Percentiles rank a stretch among this genome's conserved stretches.
Evolutionary conservation across 1,140 invertebrate genomes (phyloP).

Genomic region (Brachystomella parvula): DNA sequence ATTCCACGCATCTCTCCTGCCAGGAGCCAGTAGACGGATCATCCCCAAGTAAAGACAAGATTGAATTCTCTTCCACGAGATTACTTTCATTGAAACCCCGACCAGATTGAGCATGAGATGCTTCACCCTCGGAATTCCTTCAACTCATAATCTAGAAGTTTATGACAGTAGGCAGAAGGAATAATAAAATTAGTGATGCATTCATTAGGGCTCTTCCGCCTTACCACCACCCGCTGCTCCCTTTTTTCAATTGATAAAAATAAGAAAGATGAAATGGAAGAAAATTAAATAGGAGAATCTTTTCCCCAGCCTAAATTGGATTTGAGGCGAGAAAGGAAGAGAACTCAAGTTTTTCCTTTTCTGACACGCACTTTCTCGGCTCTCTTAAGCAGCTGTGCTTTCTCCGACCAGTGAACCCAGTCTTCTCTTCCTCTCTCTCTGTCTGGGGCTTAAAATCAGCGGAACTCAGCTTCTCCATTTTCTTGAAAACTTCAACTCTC

Average conservation of each 20-base stretch:
- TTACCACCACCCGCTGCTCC: not conserved
- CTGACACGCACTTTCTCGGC: not conserved
- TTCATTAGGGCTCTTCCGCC: not conserved
- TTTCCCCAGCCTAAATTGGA: not conserved
- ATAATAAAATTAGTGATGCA: not conserved
- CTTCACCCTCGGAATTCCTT: too few species aligned
- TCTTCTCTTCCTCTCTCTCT: too few species aligned
- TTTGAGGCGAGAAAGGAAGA: not conserved
- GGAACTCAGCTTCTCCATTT: not conserved
- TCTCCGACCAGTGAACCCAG: not conserved
- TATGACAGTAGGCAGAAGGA: not conserved
- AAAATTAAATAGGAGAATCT: not conserved
- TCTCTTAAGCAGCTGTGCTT: not conserved
- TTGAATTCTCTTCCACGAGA: constrained; percentile 8
- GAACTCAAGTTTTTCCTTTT: not conserved
- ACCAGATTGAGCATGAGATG: not conserved
- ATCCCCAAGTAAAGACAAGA: not conserved
- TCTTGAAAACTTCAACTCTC: not conserved
- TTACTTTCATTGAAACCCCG: not conserved
- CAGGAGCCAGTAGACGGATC: constrained; percentile 37
- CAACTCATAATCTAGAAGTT: not conserved
- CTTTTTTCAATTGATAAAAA: not conserved
- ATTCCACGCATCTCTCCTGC: constrained; percentile 44
- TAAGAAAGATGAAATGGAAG: not conserved
- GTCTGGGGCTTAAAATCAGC: not conserved